Conservation (phyloP, 2,797 vertebrate species). For the Helarctos malayanus region DNA sequence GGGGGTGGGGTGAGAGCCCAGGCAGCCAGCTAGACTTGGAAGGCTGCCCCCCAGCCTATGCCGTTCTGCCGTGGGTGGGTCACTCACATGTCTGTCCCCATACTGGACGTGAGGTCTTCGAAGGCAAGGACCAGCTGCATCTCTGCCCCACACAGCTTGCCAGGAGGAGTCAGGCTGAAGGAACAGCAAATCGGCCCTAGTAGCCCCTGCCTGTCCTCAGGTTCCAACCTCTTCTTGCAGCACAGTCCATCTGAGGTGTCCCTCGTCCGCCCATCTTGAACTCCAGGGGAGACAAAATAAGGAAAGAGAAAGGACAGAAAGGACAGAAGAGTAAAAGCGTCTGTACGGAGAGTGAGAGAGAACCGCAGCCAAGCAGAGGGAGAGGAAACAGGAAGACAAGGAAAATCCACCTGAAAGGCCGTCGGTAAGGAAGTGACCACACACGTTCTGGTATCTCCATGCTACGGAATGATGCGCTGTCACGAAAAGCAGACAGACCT, state of each 20-base stretch:
- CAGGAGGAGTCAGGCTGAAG: background rate
- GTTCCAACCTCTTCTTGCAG: background rate
- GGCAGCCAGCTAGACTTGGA: background rate
- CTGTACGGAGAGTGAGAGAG: background rate
- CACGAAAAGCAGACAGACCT: background rate
- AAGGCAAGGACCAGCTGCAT: background rate
- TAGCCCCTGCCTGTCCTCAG: background rate
- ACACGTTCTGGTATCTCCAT: background rate
- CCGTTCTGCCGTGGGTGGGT: background rate
- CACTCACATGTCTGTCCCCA: background rate
- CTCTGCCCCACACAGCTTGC: background rate
- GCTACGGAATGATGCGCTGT: background rate
- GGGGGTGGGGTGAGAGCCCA: background rate
- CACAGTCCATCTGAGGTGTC: background rate
- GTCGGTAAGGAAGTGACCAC: background rate
- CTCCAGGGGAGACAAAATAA: background rate
- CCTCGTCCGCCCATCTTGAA: background rate
- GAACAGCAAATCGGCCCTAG: background rate
- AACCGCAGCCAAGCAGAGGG: background rate
- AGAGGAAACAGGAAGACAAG: background rate
- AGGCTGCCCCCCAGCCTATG: background rate
- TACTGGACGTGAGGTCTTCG: background rate
- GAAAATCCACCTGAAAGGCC: background rate
- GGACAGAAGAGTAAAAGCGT: background rate
- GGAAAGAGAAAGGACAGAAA: background rate